A percentile compares a stretch with the other conserved stretches of the same genome.
Conservation (phyloP, 1,140 invertebrate genomes). For the Lethrus apterus region DNA sequence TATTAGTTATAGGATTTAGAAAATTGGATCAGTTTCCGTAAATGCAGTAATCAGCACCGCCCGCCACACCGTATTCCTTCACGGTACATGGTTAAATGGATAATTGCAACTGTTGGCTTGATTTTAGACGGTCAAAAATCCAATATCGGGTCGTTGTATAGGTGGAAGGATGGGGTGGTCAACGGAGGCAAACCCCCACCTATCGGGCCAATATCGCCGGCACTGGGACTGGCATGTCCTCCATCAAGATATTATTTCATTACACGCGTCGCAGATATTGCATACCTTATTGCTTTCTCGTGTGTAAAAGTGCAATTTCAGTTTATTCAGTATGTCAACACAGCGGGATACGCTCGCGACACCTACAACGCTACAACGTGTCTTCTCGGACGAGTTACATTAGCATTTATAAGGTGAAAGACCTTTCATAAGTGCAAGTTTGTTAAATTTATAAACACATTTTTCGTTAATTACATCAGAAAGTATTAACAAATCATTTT, state of each 20-base stretch:
- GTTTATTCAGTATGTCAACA: conserved; percentile 17
- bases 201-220: conserved; percentile 16
- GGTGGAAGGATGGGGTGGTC: conserved; percentile 1
- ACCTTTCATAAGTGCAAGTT: neutral
- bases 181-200: conserved; percentile 9
- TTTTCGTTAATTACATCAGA: neutral
- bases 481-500: neutral
- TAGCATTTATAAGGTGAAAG: neutral
- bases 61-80: conserved; percentile 8
- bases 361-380: conserved; percentile 4
- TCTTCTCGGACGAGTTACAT: neutral
- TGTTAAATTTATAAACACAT: neutral
- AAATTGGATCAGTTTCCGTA: conserved; percentile 1
- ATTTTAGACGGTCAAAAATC: conserved; percentile 17
- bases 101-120: conserved; percentile 9
- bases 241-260: conserved; percentile 17
- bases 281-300: conserved; percentile 16
- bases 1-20: conserved; percentile 17
- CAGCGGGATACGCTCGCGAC: conserved; percentile 13
- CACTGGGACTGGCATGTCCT: conserved; percentile 10
- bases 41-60: conserved; percentile 3
- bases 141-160: conserved; percentile 11
- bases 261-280: conserved; percentile 16
- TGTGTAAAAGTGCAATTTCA: conserved; percentile 18
- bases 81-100: conserved; percentile 8